Evolutionary conservation across 2,113 vertebrate species (phyloP), one percentile per base, ranked within the genome.

Genomic region (Paralichthys olivaceus): DNA sequence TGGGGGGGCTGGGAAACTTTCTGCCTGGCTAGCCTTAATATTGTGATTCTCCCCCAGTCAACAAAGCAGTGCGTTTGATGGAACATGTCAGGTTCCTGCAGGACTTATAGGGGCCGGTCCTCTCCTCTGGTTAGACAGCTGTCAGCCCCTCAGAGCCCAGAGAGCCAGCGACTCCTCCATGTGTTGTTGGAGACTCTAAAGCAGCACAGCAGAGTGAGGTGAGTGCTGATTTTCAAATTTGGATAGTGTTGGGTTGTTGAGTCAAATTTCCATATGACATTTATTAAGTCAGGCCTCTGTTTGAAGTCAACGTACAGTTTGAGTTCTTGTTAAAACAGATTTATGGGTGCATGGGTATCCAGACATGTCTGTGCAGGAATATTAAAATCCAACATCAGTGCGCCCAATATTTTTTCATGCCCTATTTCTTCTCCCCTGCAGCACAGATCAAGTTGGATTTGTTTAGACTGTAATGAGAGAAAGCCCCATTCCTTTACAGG

Each of bases 61-160:
- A 85, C 82, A 90, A 78, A 89, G 84, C 79, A 25, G 68, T 22
- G 77, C 7, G 54, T 91, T 87, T 90, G 89, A 91, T 86, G 78
- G 83, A 85, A 90, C 86, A 89, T 81, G 87, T 92, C 89, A 85
- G 88, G 83, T 83, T 90, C 57, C 76, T 89, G 5, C 69, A 80
- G 70, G 84, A 89, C 72, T 80, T 6, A 77, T 40, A 19, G 84
- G 89, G 89, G 87, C 75, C 26, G 81, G 81, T 77, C 80, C 71
- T 84, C 51, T 75, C 45, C 67, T 85, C 81, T 75, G 80, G 86
- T 89, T 86, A 80, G 87, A 89, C 92, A 92, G 92, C 89, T 93
- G 92, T 89, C 92, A 89, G 85, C 61, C 19, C 43, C 49, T 79
- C 74, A 26, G 67, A 81, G 81, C 63, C 61, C 77, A 69, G 53